These are phyloP conservation scores for Lethrus apterus DNA, from an alignment of 1,140 invertebrate species.

Conservation along the genomic window DNA sequence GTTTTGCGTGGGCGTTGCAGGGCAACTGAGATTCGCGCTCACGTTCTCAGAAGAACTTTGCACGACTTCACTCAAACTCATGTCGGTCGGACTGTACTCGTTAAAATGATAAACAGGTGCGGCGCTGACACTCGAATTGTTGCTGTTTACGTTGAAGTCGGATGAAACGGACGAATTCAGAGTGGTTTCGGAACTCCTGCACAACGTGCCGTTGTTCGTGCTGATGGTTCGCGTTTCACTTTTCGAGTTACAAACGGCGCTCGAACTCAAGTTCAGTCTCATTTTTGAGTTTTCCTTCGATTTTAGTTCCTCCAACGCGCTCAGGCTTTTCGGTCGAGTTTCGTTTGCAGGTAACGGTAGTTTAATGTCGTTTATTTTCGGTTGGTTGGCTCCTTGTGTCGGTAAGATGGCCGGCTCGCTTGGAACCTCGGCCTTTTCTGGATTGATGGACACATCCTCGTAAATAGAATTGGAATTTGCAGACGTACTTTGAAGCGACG, in stretches of 20 bases:
- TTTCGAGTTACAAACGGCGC: slow-evolving; percentile 31
- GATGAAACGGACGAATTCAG: slow-evolving; percentile 7
- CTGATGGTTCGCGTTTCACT: slow-evolving; percentile 2
- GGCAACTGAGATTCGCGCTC: slow-evolving; percentile 31
- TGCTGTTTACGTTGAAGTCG: slow-evolving; percentile 17
- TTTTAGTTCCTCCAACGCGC: slow-evolving; percentile 31
- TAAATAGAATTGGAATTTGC: slow-evolving; percentile 42
- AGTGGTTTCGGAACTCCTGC: slow-evolving; percentile 1
- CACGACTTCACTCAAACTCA: slow-evolving; percentile 33
- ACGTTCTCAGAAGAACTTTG: slow-evolving; percentile 32
- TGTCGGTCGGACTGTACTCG: slow-evolving; percentile 17
- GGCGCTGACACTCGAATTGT: slow-evolving; percentile 23
- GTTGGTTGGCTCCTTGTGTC: slow-evolving; percentile 48
- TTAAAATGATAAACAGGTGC: slow-evolving; percentile 24
- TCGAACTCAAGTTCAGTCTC: slow-evolving; percentile 25
- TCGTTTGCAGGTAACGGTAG: background rate
- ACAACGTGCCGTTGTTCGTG: slow-evolving; percentile 4
- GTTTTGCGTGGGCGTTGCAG: slow-evolving; percentile 31
- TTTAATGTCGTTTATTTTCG: slow-evolving; percentile 17
- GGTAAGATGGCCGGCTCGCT: slow-evolving; percentile 46
- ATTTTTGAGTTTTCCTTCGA: slow-evolving; percentile 15
- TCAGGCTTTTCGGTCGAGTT: slow-evolving; percentile 35
- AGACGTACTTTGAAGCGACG: slow-evolving; percentile 1
- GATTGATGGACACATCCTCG: slow-evolving; percentile 46
- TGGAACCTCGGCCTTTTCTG: slow-evolving; percentile 47